Conservation (phyloP, 2,113 vertebrate genomes). For the Urocynchramus pylzowi region DNA sequence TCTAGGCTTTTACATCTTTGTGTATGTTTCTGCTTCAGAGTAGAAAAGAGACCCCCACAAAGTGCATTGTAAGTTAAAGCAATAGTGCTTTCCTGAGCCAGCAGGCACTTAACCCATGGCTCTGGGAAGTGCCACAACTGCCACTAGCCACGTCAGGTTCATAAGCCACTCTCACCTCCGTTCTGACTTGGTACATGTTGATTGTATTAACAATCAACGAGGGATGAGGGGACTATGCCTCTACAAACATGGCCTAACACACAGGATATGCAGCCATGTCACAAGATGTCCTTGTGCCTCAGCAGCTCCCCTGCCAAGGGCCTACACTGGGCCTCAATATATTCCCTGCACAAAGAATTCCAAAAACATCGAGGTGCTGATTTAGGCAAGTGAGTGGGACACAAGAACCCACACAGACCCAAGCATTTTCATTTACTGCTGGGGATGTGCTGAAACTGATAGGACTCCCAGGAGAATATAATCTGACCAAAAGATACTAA, state of each 20-base stretch:
- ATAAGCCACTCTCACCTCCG: neutral
- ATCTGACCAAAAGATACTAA: conserved; percentile 32
- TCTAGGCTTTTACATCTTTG: neutral
- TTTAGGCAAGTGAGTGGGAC: neutral
- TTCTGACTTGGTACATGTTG: neutral
- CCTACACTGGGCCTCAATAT: neutral
- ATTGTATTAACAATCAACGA: neutral
- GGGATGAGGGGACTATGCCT: neutral
- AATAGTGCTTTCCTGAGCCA: neutral
- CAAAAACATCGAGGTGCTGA: neutral
- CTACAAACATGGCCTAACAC: rapidly evolving
- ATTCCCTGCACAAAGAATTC: neutral
- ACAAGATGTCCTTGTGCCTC: neutral
- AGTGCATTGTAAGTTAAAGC: neutral
- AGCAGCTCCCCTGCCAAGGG: neutral
- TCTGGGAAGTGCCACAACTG: neutral
- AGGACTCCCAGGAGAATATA: neutral
- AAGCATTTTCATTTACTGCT: neutral
- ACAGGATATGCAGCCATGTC: neutral
- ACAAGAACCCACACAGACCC: neutral
- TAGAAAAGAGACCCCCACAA: neutral
- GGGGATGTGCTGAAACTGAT: neutral
- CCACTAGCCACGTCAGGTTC: neutral
- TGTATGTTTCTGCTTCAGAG: neutral
- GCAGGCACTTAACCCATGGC: neutral